Percentiles rank a stretch among this genome's conserved stretches.
These are phyloP conservation scores for Octodonta nipae DNA, from an alignment of 2,888 invertebrate species.

Conservation along the genomic window DNA sequence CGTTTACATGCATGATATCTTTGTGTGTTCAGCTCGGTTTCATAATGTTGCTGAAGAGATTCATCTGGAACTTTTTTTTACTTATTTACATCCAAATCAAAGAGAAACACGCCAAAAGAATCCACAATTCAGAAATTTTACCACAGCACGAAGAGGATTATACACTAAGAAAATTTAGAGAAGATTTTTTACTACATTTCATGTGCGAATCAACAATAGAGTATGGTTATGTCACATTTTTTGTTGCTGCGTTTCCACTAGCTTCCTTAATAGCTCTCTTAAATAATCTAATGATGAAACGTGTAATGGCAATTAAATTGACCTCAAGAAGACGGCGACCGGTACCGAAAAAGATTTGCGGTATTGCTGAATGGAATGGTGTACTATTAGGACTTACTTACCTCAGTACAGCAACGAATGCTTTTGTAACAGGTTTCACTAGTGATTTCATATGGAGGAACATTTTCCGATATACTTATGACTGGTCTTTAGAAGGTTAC, in stretches of 20 bases:
- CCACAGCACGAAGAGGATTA: not conserved
- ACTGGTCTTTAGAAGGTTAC: slow-evolving; percentile 15
- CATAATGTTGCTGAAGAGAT: slow-evolving; percentile 44
- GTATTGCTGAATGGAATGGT: slow-evolving; percentile 24
- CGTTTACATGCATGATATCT: slow-evolving; percentile 42
- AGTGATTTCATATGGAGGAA: slow-evolving; percentile 21
- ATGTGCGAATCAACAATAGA: slow-evolving; percentile 41
- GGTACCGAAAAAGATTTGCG: slow-evolving; percentile 17
- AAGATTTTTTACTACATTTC: too few species aligned
- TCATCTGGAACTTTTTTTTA: slow-evolving; percentile 39
- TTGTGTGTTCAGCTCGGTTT: slow-evolving; percentile 43
- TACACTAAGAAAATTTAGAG: too few species aligned
- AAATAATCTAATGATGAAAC: slow-evolving; percentile 48
- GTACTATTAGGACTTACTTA: slow-evolving; percentile 22
- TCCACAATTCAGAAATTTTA: not conserved
- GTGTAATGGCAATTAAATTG: slow-evolving; percentile 23
- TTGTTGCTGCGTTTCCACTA: slow-evolving; percentile 50
- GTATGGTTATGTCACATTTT: slow-evolving; percentile 51
- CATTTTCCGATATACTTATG: slow-evolving; percentile 12
- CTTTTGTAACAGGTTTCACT: slow-evolving; percentile 25
- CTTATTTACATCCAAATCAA: slow-evolving; percentile 38
- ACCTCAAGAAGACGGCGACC: slow-evolving; percentile 20
- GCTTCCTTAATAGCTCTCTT: slow-evolving; percentile 50
- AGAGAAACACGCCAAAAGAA: not conserved
- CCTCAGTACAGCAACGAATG: slow-evolving; percentile 24